Evolutionary conservation across 2,888 invertebrate species (phyloP), one percentile per base, ranked within the genome.

Genomic region (Branchipolynoe longqiensis): DNA sequence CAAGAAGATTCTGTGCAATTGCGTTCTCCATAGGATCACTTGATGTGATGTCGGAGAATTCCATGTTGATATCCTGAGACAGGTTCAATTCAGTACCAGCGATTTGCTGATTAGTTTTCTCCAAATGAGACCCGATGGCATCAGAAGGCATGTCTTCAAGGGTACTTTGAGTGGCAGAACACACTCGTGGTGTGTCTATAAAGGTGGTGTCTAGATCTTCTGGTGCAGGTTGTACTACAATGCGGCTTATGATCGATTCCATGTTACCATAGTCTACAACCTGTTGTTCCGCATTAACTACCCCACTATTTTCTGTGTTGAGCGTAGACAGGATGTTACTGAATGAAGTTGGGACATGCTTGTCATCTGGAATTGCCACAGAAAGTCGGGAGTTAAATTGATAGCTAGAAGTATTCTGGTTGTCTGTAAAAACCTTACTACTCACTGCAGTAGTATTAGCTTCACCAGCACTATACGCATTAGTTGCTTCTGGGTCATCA

Each of bases 21-120:
- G 78, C 41, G 48, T 78, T 78, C 78, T 78, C 78, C 31, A 78
- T 48, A 48, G 28, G 28, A 14, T 78, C 78, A 48, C 78, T 78
- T 1, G 78, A 78, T 2, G n/a, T 25, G n/a, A 18, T 28, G 18
- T 36, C 69, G 22, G 69, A 69, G 38, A 69, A 69, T n/a, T 69
- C 69, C 69, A 69, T 69, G n/a, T n/a, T n/a, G n/a, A n/a, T n/a
- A n/a, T n/a, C n/a, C n/a, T n/a, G n/a, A n/a, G n/a, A n/a, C n/a
- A n/a, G n/a, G n/a, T n/a, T n/a, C n/a, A n/a, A n/a, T n/a, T n/a
- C n/a, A n/a, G n/a, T n/a, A n/a, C n/a, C n/a, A n/a, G n/a, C n/a
- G n/a, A n/a, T n/a, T n/a, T n/a, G n/a, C n/a, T n/a, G n/a, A n/a
- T n/a, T n/a, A n/a, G n/a, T n/a, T n/a, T n/a, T n/a, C n/a, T n/a